Percentiles rank a stretch among this genome's conserved stretches.
These are phyloP conservation scores for Tympanuchus pallidicinctus DNA, from an alignment of 2,113 vertebrate genomes.

Conservation along the genomic window DNA sequence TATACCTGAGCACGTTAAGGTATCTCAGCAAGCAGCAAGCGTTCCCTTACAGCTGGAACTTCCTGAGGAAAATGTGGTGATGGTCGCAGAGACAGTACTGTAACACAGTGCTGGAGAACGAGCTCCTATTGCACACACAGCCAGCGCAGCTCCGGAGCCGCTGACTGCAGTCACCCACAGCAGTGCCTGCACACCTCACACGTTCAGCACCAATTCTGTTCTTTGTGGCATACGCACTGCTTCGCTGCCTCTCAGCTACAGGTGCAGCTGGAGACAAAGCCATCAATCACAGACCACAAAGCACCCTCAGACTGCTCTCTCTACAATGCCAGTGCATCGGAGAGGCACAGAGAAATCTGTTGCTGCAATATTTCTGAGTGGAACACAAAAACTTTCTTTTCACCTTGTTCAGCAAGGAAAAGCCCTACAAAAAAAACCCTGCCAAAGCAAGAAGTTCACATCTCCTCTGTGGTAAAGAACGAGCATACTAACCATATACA, in stretches of 20 bases:
- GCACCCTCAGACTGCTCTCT: neutral
- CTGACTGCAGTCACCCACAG: neutral
- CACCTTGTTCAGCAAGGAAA: neutral
- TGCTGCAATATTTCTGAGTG: neutral
- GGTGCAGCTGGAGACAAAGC: neutral
- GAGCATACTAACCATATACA: accelerated
- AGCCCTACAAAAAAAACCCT: neutral
- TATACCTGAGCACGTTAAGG: neutral
- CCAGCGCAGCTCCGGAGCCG: neutral
- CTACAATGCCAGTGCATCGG: neutral
- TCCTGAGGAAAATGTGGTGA: neutral
- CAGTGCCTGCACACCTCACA: accelerated
- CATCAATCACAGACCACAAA: neutral
- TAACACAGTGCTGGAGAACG: neutral
- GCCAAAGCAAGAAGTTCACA: neutral
- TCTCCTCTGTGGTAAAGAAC: accelerated
- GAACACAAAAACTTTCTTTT: neutral
- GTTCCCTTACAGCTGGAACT: neutral
- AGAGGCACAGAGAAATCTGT: neutral
- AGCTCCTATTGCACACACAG: neutral
- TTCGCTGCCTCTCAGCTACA: neutral
- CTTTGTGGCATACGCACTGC: neutral
- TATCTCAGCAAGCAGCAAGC: neutral
- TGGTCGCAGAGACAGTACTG: accelerated
- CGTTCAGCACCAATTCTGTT: neutral